Base-by-base conservation (phyloP, 1,140 invertebrate species). In the Carposina sasakii region DNA sequence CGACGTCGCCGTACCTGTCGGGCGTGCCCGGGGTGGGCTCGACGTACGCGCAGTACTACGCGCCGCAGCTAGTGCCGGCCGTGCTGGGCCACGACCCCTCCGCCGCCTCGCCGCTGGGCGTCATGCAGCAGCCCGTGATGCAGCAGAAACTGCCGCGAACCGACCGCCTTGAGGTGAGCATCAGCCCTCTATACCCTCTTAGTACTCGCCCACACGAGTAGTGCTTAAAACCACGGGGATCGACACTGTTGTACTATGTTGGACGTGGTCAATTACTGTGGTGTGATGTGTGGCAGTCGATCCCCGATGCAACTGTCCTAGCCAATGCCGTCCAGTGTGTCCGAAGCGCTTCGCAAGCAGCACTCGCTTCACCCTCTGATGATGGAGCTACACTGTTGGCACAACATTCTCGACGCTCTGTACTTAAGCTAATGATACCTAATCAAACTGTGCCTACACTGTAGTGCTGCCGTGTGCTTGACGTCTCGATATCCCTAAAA, bases 91-190 rank as follows among this genome's bases (percentile, higher is more conserved):
- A 93, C 49, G 94, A 96, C 84, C 93, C 92, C 34, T 87, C 92
- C 23, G 93, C 92, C 51, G 86, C 76, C 58, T 88, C 82, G 55
- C 78, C 81, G 47, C 74, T 85, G 34, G 85, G 71, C 66, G 93
- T 96, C 65, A 93, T 91, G 75, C 93, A 94, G 86, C 93, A 92
- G 60, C 92, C 95, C 41, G 90, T 93, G 57, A 87, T 89, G 85
- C 93, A 94, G 87, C 95, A 97, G 88, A 98, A 98, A 89, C 90
- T 97, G 89, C 93, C 94, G 54, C 91, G 96, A 79, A 95, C 95
- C 74, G 96, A 98, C 87, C 90, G 96, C 88, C 91, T 98, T 87
- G 96, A 98, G 95, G 96, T 98, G 91, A 73, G 57, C 46, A 37
- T 24, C 9, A 34, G 28, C 46, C 42, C 54, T 22, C 30, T 52